Evolutionary conservation across 2,888 invertebrate genomes (phyloP), one percentile per base, ranked within the genome.

Genomic region (Palloptera scutellata): DNA sequence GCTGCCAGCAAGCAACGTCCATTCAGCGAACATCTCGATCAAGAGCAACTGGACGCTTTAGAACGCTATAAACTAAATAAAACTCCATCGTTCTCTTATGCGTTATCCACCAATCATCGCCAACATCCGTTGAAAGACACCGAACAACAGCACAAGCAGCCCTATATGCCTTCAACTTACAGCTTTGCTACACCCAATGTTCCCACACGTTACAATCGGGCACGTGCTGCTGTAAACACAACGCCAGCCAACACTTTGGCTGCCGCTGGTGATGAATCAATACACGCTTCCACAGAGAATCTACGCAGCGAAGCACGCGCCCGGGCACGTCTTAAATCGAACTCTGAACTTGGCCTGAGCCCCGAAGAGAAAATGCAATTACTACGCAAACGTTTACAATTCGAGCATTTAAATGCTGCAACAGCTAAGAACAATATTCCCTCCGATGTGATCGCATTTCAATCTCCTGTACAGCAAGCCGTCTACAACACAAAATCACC

Each of bases 271-370:
- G 69, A 67, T 42, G 64, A 70, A 17, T 81, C 81, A 66, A 67
- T 74, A 19, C 66, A 75, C 5, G 63, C 78, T 3, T 81, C 81
- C 0, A 88, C 88, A 0, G 88, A 89, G 75, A 88, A 89, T 79
- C 85, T 90, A 59, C 88, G 89, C 69, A 88, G 88, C 70, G 89
- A 89, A 71, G 89, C 89, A 30, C 84, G 91, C 65, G 89, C 89
- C 19, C 86, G 90, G 60, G 90, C 91, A 10, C 87, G 90, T 58
- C 83, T 91, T 30, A 90, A 90, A 81, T 91, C 91, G 67, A 92
- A 93, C 78, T 90, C 91, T 72, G 92, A 93, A 77, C 82, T 92
- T 30, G 91, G 92, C 1, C 85, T 90, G n/a, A 91, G 89, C 81
- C 90, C 90, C 0, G 91, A 91, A 77, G 90, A 91, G 70, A 90